Evolutionary conservation across 2,888 invertebrate species (phyloP).

Genomic region (Lasioglossum figueresi): DNA sequence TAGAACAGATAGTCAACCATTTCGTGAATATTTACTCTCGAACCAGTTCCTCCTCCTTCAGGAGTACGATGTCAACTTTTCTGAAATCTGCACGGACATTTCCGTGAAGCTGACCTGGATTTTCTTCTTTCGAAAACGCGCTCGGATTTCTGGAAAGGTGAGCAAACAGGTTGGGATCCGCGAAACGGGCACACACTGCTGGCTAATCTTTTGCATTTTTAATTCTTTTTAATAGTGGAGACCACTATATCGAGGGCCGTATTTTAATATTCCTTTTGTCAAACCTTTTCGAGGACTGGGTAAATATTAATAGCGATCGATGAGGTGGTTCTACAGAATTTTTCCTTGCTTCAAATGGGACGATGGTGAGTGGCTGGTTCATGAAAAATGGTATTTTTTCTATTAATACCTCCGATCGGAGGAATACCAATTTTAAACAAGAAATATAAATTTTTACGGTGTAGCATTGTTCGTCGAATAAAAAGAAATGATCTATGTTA

Average conservation of each 20-base stretch:
- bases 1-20: conserved; percentile 6
- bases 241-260: neutral
- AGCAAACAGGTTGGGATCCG: neutral
- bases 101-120: conserved; percentile 6
- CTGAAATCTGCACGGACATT: conserved; percentile 2
- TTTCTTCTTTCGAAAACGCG: neutral
- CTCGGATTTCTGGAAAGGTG: neutral
- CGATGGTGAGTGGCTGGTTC: neutral
- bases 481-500: no score
- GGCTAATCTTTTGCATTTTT: neutral
- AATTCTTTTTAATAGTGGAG: neutral
- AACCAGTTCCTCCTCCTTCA: neutral
- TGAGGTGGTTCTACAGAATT: neutral
- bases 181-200: neutral
- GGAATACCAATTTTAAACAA: no score
- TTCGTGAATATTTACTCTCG: conserved; percentile 20
- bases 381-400: neutral
- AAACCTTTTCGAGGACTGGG: neutral
- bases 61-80: neutral
- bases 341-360: neutral
- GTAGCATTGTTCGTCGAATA: no score
- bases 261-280: neutral
- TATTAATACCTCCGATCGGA: neutral
- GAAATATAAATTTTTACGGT: no score
- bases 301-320: neutral